Conservation (phyloP, 2,797 vertebrate species). For the Synaphobranchus kaupii region DNA sequence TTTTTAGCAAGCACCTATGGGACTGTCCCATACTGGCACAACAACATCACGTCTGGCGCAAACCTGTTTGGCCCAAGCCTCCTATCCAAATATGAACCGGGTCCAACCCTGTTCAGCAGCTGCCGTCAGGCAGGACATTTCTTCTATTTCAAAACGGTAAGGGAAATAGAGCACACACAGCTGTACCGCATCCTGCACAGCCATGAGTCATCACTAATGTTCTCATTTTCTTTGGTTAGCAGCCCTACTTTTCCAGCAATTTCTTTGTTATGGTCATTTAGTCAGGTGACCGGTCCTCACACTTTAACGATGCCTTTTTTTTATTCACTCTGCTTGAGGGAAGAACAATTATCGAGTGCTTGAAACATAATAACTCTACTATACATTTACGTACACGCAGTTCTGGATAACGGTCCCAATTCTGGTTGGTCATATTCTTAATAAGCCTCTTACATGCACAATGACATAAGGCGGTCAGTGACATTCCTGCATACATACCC, state of each 20-base stretch:
- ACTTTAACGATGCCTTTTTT: neutral
- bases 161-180: neutral
- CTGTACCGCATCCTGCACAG: neutral
- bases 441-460: too few relatives aligned
- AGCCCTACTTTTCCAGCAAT: neutral
- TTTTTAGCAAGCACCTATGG: neutral
- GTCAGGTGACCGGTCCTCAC: neutral
- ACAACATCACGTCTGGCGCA: neutral
- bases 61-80: neutral
- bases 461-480: too few relatives aligned
- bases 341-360: neutral
- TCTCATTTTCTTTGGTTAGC: neutral
- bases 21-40: neutral
- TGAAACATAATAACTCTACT: neutral
- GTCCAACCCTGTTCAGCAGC: neutral
- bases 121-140: neutral
- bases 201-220: neutral
- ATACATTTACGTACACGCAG: neutral
- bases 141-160: neutral
- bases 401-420: neutral
- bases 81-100: neutral
- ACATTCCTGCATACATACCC: too few relatives aligned
- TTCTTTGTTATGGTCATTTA: neutral
- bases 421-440: neutral
- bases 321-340: neutral